Conservation (phyloP, 2,888 invertebrate species). For the Drosophila nigricruria region DNA sequence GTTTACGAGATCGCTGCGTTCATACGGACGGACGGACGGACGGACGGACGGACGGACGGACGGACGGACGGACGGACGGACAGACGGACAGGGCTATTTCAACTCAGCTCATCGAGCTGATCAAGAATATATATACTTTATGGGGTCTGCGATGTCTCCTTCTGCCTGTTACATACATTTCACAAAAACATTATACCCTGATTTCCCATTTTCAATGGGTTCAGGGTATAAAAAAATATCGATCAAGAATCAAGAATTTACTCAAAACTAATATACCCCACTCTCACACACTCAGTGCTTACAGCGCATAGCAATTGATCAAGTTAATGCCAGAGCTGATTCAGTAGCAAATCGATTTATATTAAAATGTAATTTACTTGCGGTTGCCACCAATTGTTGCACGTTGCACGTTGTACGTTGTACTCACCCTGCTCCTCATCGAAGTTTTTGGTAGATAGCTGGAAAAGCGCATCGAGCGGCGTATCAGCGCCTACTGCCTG, state of each 20-base stretch:
- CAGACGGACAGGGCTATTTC: too few relatives aligned
- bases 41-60: too few relatives aligned
- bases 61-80: too few relatives aligned
- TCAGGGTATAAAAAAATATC: too few relatives aligned
- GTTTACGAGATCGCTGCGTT: too few relatives aligned
- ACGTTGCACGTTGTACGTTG: conserved; percentile 60
- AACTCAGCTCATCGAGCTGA: too few relatives aligned
- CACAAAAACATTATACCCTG: too few relatives aligned
- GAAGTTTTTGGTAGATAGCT: conserved; percentile 98
- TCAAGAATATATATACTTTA: too few relatives aligned
- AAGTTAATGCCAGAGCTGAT: conserved; percentile 16
- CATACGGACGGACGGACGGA: too few relatives aligned
- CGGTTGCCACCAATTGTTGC: conserved; percentile 46
- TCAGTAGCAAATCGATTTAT: conserved; percentile 65
- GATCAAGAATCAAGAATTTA: background rate
- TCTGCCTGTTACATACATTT: too few relatives aligned
- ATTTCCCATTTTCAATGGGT: too few relatives aligned
- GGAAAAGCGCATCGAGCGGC: conserved; percentile 97
- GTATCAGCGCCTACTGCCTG: conserved; percentile 87
- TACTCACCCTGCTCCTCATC: conserved; percentile 93
- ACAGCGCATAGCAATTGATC: conserved; percentile 3
- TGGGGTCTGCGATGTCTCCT: too few relatives aligned
- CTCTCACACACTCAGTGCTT: background rate
- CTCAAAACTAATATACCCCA: background rate
- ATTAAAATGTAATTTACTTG: conserved; percentile 76